Percentiles rank a stretch among this genome's conserved stretches.
These are phyloP conservation scores for Ammospiza caudacuta DNA, from an alignment of 2,113 vertebrate genomes.

Conservation along the genomic window DNA sequence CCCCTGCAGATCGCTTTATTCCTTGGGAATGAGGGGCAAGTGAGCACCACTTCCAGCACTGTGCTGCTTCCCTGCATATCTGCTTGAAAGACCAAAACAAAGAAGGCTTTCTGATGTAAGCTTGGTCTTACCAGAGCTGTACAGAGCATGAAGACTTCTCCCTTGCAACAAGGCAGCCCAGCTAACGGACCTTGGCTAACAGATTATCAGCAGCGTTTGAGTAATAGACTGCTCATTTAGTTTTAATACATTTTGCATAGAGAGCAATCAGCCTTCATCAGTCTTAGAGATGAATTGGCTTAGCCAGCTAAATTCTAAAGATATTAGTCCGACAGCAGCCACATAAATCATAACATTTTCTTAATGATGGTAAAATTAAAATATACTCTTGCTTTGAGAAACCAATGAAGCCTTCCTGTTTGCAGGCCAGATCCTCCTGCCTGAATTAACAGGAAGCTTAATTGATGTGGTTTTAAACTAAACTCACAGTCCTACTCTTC, in stretches of 20 bases:
- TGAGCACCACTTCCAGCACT: not conserved
- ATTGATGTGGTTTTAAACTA: constrained; percentile 64
- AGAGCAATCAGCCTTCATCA: constrained; percentile 94
- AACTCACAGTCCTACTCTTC: not conserved
- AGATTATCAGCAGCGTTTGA: constrained; percentile 88
- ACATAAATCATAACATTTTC: constrained; percentile 94
- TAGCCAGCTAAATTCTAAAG: constrained; percentile 88
- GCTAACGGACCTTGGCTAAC: constrained; percentile 91
- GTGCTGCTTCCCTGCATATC: not conserved
- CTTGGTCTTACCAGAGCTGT: not conserved
- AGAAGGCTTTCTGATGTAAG: not conserved
- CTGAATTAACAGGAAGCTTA: constrained; percentile 72
- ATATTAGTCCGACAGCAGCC: constrained; percentile 89
- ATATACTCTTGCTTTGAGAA: constrained; percentile 78
- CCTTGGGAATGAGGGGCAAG: not conserved
- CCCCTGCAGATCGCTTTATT: not conserved
- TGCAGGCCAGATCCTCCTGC: constrained; percentile 61
- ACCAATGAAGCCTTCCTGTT: constrained; percentile 75
- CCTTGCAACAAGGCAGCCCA: constrained; percentile 78
- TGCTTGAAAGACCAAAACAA: not conserved
- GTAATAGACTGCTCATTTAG: constrained; percentile 98
- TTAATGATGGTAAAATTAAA: constrained; percentile 90
- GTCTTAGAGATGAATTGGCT: constrained; percentile 96
- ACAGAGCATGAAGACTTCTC: not conserved
- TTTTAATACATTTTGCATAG: constrained; percentile 97